Percentiles rank a stretch among this genome's conserved stretches.
Conservation (phyloP, 92 coral and sea anemone species). For the Nematostella vectensis region DNA sequence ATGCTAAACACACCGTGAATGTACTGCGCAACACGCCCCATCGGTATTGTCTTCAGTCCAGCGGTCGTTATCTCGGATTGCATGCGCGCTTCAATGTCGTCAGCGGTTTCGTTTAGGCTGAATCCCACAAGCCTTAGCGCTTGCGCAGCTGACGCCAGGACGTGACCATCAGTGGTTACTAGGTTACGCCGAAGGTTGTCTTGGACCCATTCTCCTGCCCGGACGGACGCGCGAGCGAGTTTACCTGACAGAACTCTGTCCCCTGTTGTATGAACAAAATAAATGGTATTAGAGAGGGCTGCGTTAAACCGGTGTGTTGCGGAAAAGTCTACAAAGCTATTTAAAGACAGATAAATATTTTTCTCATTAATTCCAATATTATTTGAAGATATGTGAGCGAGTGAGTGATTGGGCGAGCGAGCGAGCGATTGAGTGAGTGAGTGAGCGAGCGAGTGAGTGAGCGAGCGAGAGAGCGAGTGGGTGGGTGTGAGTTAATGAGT, state of each 20-base stretch:
- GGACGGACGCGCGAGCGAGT: constrained; percentile 69
- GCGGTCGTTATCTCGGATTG: constrained; percentile 11
- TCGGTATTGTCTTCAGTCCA: constrained; percentile 29
- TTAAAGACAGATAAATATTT: too few relatives aligned
- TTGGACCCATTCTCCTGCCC: constrained; percentile 71
- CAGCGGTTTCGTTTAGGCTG: constrained; percentile 24
- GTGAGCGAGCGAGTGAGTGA: too few relatives aligned
- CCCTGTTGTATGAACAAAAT: too few relatives aligned
- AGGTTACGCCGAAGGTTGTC: constrained; percentile 13
- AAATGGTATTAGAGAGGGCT: not conserved
- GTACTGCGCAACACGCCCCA: constrained; percentile 57
- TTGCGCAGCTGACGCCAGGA: constrained; percentile 35
- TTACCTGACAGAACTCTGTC: constrained; percentile 45
- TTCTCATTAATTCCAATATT: too few relatives aligned
- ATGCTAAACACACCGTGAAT: constrained; percentile 52
- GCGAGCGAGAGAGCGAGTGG: too few relatives aligned
- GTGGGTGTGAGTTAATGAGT: too few relatives aligned
- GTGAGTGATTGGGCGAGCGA: too few relatives aligned
- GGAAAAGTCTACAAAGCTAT: too few relatives aligned
- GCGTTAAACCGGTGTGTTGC: too few relatives aligned
- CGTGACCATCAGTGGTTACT: constrained; percentile 22
- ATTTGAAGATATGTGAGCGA: too few relatives aligned
- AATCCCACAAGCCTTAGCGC: constrained; percentile 49
- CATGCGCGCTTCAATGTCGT: constrained; percentile 24
- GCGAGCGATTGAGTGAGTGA: too few relatives aligned